A percentile compares a stretch with the other conserved stretches of the same genome.
These are phyloP conservation scores for Drosophila elegans DNA, from an alignment of 1,140 invertebrate species.

Conservation along the genomic window DNA sequence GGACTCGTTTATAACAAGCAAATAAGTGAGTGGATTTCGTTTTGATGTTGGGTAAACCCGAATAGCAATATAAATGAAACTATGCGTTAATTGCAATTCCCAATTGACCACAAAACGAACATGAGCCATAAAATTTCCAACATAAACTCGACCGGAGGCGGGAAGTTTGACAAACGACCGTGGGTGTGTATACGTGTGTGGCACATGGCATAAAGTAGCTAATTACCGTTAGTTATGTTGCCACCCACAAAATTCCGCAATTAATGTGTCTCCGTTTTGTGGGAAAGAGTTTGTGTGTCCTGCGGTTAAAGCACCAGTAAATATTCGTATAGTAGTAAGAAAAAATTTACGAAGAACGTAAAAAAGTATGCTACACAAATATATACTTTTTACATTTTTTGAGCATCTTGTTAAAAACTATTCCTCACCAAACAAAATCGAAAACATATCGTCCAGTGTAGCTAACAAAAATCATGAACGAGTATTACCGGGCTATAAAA, in stretches of 20 bases:
- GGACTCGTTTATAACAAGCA: conserved; percentile 41
- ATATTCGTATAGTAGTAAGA: conserved; percentile 15
- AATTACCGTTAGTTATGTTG: conserved; percentile 80
- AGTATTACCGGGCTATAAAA: no score
- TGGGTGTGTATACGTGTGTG: conserved; percentile 18
- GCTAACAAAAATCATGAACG: no score
- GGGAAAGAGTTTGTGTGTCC: conserved; percentile 13
- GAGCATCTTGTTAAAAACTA: no score
- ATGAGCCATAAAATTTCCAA: conserved; percentile 45
- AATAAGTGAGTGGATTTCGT: conserved; percentile 41
- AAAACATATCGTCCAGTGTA: no score
- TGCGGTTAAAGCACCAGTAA: conserved; percentile 56
- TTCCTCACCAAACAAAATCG: no score
- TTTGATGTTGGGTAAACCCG: conserved; percentile 7
- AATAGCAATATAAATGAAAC: conserved; percentile 69
- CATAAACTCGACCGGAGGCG: conserved; percentile 49
- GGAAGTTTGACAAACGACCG: conserved; percentile 24
- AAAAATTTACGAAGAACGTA: not conserved
- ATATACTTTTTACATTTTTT: not conserved
- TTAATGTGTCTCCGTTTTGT: conserved; percentile 52
- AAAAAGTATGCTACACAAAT: conserved; percentile 3
- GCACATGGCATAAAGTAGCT: conserved; percentile 75
- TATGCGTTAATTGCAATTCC: conserved; percentile 77
- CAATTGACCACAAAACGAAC: conserved; percentile 68
- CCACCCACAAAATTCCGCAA: conserved; percentile 70